Evolutionary conservation across 2,888 invertebrate species (phyloP).

Genomic region (Monopis laevigella): DNA sequence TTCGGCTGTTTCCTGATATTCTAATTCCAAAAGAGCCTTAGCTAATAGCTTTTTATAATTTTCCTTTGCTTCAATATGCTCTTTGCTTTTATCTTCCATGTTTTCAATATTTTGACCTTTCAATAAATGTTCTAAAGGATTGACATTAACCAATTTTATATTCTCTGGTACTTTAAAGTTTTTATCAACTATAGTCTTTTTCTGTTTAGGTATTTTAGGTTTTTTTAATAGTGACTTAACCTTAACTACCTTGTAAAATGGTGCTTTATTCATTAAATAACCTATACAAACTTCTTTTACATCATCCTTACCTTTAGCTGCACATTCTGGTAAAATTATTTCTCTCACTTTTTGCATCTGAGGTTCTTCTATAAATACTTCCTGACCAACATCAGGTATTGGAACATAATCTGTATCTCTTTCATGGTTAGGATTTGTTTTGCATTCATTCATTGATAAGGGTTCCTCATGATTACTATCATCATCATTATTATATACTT

Average conservation of each 20-base stretch:
- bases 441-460: slow-evolving; percentile 1
- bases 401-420: not conserved
- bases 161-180: slow-evolving; percentile 31
- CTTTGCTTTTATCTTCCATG: not conserved
- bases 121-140: slow-evolving; percentile 43
- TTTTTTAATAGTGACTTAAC: not conserved
- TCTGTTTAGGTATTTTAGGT: not conserved
- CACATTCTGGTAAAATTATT: not conserved
- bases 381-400: slow-evolving; percentile 50
- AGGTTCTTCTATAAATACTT: too few relatives aligned
- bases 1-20: too few relatives aligned
- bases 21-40: too few relatives aligned
- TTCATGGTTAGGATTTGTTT: not conserved
- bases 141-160: slow-evolving; percentile 38
- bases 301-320: not conserved
- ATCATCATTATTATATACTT: slow-evolving; percentile 19
- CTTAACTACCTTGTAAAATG: slow-evolving; percentile 43
- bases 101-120: slow-evolving; percentile 29
- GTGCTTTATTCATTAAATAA: slow-evolving; percentile 39
- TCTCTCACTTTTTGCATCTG: too few relatives aligned
- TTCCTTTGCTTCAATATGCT: too few relatives aligned
- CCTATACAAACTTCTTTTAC: slow-evolving; percentile 31
- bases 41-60: too few relatives aligned
- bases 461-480: slow-evolving; percentile 21
- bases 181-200: not conserved